Evolutionary conservation across 2,888 invertebrate species (phyloP).

Genomic region (Oeneis ivallda): DNA sequence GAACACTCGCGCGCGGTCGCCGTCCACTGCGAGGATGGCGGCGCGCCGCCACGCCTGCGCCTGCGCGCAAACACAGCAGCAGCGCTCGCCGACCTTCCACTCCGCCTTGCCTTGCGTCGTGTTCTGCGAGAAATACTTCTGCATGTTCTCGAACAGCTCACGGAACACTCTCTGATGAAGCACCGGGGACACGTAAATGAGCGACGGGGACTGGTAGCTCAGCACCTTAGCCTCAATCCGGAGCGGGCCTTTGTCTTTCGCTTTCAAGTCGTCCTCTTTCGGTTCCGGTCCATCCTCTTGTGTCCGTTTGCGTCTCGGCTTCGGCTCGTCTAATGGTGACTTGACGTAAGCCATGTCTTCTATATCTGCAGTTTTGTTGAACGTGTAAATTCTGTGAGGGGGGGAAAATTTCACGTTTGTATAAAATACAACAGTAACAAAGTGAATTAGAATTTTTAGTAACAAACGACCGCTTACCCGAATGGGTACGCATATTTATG

Average conservation of each 20-base stretch:
- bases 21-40: conserved; percentile 65
- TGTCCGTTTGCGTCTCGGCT: conserved; percentile 39
- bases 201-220: conserved; percentile 78
- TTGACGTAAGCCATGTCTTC: conserved; percentile 56
- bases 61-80: conserved; percentile 66
- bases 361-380: conserved; percentile 52
- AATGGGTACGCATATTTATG: conserved; percentile 66
- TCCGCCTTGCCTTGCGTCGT: conserved; percentile 46
- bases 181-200: conserved; percentile 82
- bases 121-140: conserved; percentile 71
- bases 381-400: conserved; percentile 58
- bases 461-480: conserved; percentile 51
- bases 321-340: conserved; percentile 48
- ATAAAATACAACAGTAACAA: too few species aligned
- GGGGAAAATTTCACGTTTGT: conserved; percentile 9
- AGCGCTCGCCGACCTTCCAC: conserved; percentile 80
- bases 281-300: conserved; percentile 33
- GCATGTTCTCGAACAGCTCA: conserved; percentile 77
- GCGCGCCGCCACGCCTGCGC: conserved; percentile 85
- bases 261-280: conserved; percentile 55
- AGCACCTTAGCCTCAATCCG: conserved; percentile 75
- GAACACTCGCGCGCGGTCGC: conserved; percentile 77
- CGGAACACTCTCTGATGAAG: conserved; percentile 70
- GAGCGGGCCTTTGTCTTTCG: conserved; percentile 74
- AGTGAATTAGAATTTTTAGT: neutral